Evolutionary conservation across 2,888 invertebrate species (phyloP), one percentile per base, ranked within the genome.

Genomic region (Gymnocheta viridis): DNA sequence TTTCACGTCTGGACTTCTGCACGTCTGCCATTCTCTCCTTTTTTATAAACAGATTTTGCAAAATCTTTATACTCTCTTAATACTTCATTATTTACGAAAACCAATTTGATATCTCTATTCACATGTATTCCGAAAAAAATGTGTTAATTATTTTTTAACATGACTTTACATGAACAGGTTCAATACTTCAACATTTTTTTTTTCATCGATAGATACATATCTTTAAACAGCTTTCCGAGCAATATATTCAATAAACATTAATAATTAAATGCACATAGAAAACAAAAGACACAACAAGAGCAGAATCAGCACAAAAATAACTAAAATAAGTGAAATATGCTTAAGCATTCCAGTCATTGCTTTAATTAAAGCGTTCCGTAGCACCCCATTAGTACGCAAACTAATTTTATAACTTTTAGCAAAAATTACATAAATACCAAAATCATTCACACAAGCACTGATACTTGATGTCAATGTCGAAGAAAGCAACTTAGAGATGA

Each of bases 361-460:
- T 72, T 87, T 89, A 90, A 90, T 89, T 89, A 90, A 62, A 88
- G 87, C 89, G 86, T 87, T 87, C 87, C 89, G 88, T 87, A 86
- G 86, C 72, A 70, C 44, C 24, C 17, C 84, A 82, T 69, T 54
- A 72, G 60, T 24, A 72, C 44, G 35, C 24, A 32, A 62, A 60
- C 29, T 27, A n/a, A 27, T 62, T 60, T 60, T 44, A 58, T 54
- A 47, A 70, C 10, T 64, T 35, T 69, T 17, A 41, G 38, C 29
- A 60, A 9, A 76, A 60, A 10, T 19, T 29, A 60, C 7, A 35
- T 17, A 14, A 47, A 19, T 6, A 10, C 29, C 14, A 19, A 32
- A 22, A 19, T 2, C 22, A 60, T 22, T 22, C 38, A 41, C 14
- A 22, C 35, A 44, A n/a, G 14, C 35, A 51, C 9, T 22, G 24